A percentile compares a stretch with the other conserved stretches of the same genome.
These are phyloP conservation scores for Hemiscyllium ocellatum DNA, from an alignment of 2,113 vertebrate species.

Conservation along the genomic window DNA sequence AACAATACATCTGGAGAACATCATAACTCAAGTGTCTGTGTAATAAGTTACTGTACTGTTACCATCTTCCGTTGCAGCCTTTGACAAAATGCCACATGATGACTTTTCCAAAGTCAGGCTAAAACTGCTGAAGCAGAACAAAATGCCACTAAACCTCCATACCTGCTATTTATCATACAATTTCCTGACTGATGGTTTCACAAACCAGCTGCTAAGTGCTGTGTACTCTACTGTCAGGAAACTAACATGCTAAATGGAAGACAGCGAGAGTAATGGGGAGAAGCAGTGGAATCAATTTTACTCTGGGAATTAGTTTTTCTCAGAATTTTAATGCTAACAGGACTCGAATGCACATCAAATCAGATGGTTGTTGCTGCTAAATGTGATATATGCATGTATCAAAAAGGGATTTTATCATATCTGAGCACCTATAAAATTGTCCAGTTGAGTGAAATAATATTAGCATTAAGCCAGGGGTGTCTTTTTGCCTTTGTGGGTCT, in stretches of 20 bases:
- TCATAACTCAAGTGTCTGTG: constrained; percentile 57
- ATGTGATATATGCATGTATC: not conserved
- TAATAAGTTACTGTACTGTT: constrained; percentile 50
- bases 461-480: not conserved
- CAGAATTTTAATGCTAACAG: constrained; percentile 23
- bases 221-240: constrained; percentile 68
- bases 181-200: constrained; percentile 70
- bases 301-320: constrained; percentile 50
- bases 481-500: not conserved
- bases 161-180: constrained; percentile 71
- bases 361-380: not conserved
- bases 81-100: constrained; percentile 61
- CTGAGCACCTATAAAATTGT: not conserved
- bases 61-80: constrained; percentile 54
- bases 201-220: constrained; percentile 71
- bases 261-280: constrained; percentile 58
- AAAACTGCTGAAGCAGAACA: constrained; percentile 71
- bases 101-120: constrained; percentile 62
- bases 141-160: constrained; percentile 64
- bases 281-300: constrained; percentile 54
- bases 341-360: not conserved
- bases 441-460: not conserved
- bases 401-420: not conserved
- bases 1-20: constrained; percentile 52
- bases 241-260: constrained; percentile 61